Evolutionary conservation across 2,888 invertebrate species (phyloP).

Genomic region (Drosophila parthenogenetica): DNA sequence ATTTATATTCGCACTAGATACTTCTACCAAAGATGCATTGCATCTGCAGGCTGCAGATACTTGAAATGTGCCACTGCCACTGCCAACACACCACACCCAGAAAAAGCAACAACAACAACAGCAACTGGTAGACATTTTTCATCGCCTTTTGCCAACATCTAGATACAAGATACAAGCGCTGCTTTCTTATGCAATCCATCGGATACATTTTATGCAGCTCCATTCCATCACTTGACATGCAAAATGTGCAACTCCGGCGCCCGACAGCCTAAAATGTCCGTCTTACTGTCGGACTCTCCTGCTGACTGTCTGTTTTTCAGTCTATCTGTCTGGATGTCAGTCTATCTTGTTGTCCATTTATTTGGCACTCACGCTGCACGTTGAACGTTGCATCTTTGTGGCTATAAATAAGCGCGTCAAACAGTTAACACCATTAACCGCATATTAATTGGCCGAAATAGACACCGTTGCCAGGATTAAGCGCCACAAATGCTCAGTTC

Average conservation of each 20-base stretch:
- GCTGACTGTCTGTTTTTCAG: background rate
- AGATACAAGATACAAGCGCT: slow-evolving; percentile 24
- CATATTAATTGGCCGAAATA: slow-evolving; percentile 81
- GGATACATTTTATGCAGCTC: slow-evolving; percentile 52
- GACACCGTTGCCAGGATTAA: slow-evolving; percentile 69
- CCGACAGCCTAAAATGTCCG: slow-evolving; percentile 26
- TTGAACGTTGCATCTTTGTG: slow-evolving; percentile 67
- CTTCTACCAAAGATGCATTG: slow-evolving; percentile 30
- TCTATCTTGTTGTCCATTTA: slow-evolving; percentile 32
- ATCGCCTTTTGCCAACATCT: slow-evolving; percentile 21
- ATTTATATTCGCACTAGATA: slow-evolving; percentile 55
- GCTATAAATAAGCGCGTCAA: slow-evolving; percentile 76
- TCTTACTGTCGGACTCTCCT: slow-evolving; percentile 1
- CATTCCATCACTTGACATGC: slow-evolving; percentile 67
- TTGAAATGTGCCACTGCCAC: slow-evolving; percentile 51
- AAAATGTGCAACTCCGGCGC: slow-evolving; percentile 58
- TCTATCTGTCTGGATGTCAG: slow-evolving; percentile 9
- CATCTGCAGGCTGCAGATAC: slow-evolving; percentile 41
- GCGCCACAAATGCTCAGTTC: slow-evolving; percentile 33
- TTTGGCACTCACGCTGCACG: slow-evolving; percentile 55
- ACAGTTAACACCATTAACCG: slow-evolving; percentile 76
- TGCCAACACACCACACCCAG: slow-evolving; percentile 36
- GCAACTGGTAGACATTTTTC: slow-evolving; percentile 23
- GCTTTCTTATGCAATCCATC: slow-evolving; percentile 69
- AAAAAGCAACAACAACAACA: background rate